These are phyloP conservation scores for Samia ricini DNA, from an alignment of 1,140 invertebrate genomes.

Conservation along the genomic window DNA sequence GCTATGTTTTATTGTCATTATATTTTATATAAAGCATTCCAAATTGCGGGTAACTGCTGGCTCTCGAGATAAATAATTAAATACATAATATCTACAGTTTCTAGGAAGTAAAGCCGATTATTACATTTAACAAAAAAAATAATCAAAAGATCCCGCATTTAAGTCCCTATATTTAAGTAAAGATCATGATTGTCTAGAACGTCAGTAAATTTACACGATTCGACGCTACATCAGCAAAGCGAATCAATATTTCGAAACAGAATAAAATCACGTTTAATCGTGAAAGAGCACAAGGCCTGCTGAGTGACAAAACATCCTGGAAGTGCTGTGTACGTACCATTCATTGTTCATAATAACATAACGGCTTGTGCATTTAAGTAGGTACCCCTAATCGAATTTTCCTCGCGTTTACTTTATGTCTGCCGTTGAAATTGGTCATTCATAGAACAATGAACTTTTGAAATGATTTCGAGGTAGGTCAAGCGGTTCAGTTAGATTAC, in stretches of 20 bases:
- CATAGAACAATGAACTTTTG: slow-evolving; percentile 23
- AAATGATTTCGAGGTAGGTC: background rate
- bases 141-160: no score
- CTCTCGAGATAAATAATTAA: no score
- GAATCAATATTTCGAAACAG: background rate
- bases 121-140: no score
- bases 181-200: background rate
- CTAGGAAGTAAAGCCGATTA: no score
- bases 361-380: background rate
- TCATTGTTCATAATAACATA: background rate
- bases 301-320: slow-evolving; percentile 1
- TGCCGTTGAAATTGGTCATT: slow-evolving; percentile 9
- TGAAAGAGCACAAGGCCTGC: background rate
- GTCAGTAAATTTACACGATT: background rate
- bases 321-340: background rate
- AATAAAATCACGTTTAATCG: background rate
- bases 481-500: background rate
- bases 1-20: no score
- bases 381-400: background rate
- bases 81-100: no score
- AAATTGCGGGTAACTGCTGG: no score
- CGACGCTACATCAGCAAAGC: background rate
- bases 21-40: no score
- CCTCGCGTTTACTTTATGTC: background rate
- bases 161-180: background rate